These are phyloP conservation scores for Eubasilissa regina DNA, from an alignment of 1,140 invertebrate species.

Conservation along the genomic window DNA sequence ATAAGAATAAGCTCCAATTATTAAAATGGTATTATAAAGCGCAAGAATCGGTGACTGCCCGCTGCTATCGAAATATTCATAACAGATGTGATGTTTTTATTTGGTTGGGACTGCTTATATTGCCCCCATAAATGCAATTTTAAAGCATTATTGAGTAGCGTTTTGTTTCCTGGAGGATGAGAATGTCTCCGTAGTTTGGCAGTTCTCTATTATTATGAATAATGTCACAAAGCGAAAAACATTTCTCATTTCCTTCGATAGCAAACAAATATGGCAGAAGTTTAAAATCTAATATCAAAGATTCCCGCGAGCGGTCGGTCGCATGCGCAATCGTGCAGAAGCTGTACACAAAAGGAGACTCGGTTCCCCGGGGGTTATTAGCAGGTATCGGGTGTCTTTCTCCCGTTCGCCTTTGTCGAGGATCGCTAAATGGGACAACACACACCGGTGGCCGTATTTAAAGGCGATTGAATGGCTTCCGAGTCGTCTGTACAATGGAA, in stretches of 20 bases:
- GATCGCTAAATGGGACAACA: slow-evolving; percentile 28
- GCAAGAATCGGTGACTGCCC: too few relatives aligned
- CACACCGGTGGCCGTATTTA: slow-evolving; percentile 44
- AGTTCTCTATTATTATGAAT: slow-evolving; percentile 14
- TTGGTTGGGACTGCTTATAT: too few relatives aligned
- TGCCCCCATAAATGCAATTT: too few relatives aligned
- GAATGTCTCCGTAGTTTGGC: not conserved
- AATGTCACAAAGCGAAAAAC: slow-evolving; percentile 4
- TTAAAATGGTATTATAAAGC: too few relatives aligned
- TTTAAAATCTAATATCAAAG: not conserved
- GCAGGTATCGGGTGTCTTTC: slow-evolving; percentile 58
- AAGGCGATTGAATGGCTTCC: slow-evolving; percentile 55
- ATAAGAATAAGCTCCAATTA: slow-evolving; percentile 3
- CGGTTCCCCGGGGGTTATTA: slow-evolving; percentile 54
- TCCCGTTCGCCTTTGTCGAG: slow-evolving; percentile 27
- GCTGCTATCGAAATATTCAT: too few relatives aligned
- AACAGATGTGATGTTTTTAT: too few relatives aligned
- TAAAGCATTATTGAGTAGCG: not conserved
- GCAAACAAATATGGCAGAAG: slow-evolving; percentile 5
- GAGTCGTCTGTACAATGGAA: slow-evolving; percentile 39
- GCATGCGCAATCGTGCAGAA: slow-evolving; percentile 57
- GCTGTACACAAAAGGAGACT: slow-evolving; percentile 29
- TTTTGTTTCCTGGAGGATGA: not conserved
- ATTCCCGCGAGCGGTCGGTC: slow-evolving; percentile 24
- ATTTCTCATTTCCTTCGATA: slow-evolving; percentile 24